Base-by-base conservation (phyloP, 2,888 invertebrate species). In the Spisula subtruncata region DNA sequence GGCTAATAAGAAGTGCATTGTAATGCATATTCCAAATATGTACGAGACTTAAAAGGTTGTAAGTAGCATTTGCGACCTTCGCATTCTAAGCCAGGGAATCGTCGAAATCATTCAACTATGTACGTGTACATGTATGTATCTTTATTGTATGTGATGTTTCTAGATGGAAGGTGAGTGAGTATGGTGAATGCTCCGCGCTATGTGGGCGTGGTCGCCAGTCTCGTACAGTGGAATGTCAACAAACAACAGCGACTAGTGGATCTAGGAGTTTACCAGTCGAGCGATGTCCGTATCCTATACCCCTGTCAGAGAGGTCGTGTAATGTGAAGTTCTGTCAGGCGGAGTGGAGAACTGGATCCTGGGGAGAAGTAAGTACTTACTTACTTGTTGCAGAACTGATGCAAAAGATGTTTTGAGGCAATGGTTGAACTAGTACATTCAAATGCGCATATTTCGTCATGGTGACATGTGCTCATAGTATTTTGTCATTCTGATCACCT, bases 251-350 rank as follows among this genome's bases (percentile, higher is more conserved):
- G 25, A 91, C 92, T 41, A 98, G 98, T 18, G 98, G 98, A 60
- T 98, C 98, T 96, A 98, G 98, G 0, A 98, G 99, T 91, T 98
- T 99, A n/a, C 98, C 99, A 0, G 98, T 98, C 97, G 98, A 98
- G 96, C 98, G 98, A 98, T 99, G 99, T 95, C 98, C 98, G 0
- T 98, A 98, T 95, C 99, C 99, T 0, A 98, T 98, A 0, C 99
- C 99, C 0, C 98, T 98, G 0, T 98, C 98, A 96, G 97, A 99
- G 1, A 95, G 98, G 97, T 98, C 98, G 96, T 99, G 99, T 87
- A 96, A 99, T 96, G 98, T 98, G 0, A 97, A 98, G 86, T 99
- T 99, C 97, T 99, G 99, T 95, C 98, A 99, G 0, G 98, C 99
- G 0, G 97, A 98, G 91, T 99, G 99, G 99, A 98, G 98, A 93